A percentile compares a stretch with the other conserved stretches of the same genome.
Conservation (phyloP, 2,888 invertebrate genomes). For the Malachius bipustulatus region DNA sequence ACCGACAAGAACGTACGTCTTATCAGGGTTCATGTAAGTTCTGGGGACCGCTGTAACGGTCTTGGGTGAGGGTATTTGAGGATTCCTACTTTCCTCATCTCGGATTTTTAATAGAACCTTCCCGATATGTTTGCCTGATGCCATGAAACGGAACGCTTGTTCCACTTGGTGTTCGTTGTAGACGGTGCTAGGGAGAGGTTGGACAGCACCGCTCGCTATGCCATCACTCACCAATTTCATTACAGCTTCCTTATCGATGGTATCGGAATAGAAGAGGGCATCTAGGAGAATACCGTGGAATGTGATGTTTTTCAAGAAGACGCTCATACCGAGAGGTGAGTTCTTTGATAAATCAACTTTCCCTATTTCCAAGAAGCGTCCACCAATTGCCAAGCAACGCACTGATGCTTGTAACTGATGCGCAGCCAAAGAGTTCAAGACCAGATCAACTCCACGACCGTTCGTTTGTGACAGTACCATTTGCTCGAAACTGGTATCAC, state of each 20-base stretch:
- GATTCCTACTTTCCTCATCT: conserved; percentile 55
- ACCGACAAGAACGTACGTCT: conserved; percentile 68
- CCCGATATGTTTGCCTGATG: conserved; percentile 94
- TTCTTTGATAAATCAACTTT: conserved; percentile 94
- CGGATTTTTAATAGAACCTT: conserved; percentile 88
- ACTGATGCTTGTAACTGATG: conserved; percentile 91
- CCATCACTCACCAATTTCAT: conserved; percentile 72
- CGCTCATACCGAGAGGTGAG: conserved; percentile 81
- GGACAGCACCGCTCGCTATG: conserved; percentile 76
- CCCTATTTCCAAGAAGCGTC: conserved; percentile 95
- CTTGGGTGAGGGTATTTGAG: conserved; percentile 41
- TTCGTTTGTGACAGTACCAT: conserved; percentile 70
- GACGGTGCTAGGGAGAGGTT: conserved; percentile 78
- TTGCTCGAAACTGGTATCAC: conserved; percentile 86
- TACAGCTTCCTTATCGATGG: conserved; percentile 61
- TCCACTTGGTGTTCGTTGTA: conserved; percentile 82
- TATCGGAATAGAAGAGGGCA: conserved; percentile 70
- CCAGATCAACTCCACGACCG: conserved; percentile 87
- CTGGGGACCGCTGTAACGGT: conserved; percentile 71
- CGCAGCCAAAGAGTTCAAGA: conserved; percentile 92
- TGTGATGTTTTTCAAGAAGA: conserved; percentile 90
- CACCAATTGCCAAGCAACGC: conserved; percentile 82
- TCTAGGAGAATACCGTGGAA: conserved; percentile 97
- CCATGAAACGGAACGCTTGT: conserved; percentile 90
- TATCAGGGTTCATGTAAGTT: conserved; percentile 70